A percentile compares a stretch with the other conserved stretches of the same genome.
These are phyloP conservation scores for Pammene aurita DNA, from an alignment of 2,888 invertebrate species.

Conservation along the genomic window DNA sequence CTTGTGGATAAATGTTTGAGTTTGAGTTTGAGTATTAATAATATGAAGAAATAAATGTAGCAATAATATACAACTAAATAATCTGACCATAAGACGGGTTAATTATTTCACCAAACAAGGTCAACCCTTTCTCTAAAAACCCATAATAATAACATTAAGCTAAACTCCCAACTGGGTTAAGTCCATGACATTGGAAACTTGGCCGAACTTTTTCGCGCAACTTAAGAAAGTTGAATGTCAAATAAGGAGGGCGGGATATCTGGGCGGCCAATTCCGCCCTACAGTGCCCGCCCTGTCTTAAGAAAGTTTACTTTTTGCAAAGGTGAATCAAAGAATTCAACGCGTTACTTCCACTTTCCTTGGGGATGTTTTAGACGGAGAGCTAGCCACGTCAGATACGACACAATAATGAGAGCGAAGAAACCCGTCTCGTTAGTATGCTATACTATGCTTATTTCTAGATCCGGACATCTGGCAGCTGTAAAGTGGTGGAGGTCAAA, in stretches of 20 bases:
- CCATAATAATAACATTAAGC: slow-evolving; percentile 41
- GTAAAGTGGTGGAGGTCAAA: no score
- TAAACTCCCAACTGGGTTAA: slow-evolving; percentile 59
- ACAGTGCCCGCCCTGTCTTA: slow-evolving; percentile 63
- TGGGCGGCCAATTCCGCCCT: slow-evolving; percentile 72
- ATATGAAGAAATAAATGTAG: background rate
- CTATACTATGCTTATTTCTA: no score
- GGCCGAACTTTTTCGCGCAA: slow-evolving; percentile 71
- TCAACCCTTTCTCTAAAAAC: slow-evolving; percentile 16
- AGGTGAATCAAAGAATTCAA: slow-evolving; percentile 37
- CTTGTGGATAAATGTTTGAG: no score
- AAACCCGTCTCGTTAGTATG: no score
- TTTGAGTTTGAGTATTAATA: no score
- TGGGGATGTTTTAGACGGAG: background rate
- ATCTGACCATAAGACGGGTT: background rate
- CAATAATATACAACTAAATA: background rate
- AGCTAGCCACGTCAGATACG: no score
- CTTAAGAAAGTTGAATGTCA: slow-evolving; percentile 76
- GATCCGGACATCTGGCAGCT: no score
- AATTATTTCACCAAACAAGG: background rate
- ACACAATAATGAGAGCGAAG: no score
- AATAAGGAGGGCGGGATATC: slow-evolving; percentile 72
- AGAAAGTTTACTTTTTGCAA: slow-evolving; percentile 67
- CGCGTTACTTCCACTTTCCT: slow-evolving; percentile 26
- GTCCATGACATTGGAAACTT: slow-evolving; percentile 70